A percentile compares a stretch with the other conserved stretches of the same genome.
Evolutionary conservation across 1,140 invertebrate species (phyloP).

Genomic region (Belonocnema kinseyi): DNA sequence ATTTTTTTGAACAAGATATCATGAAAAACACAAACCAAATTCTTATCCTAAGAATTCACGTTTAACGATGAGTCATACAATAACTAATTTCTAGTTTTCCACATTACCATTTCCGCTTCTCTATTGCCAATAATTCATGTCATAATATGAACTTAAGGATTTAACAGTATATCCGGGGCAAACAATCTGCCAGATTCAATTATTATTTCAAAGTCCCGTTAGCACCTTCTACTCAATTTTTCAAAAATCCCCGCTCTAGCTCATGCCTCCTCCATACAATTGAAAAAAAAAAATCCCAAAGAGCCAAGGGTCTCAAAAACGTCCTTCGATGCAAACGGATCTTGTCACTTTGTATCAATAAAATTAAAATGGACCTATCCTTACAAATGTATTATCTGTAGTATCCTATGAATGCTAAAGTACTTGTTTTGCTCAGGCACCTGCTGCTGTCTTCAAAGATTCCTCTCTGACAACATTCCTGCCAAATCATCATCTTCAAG

Average conservation of each 20-base stretch:
- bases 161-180: constrained; percentile 54
- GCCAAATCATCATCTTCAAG: neutral
- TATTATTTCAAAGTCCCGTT: constrained; percentile 53
- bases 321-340: constrained; percentile 49
- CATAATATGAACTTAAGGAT: constrained; percentile 55
- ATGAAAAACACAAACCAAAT: constrained; percentile 65
- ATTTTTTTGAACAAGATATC: constrained; percentile 58
- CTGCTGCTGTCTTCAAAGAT: constrained; percentile 60
- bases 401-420: constrained; percentile 60
- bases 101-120: constrained; percentile 39
- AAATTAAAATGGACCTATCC: constrained; percentile 60
- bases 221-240: constrained; percentile 46
- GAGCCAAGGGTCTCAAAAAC: neutral
- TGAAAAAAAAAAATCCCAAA: neutral
- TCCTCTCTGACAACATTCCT: constrained; percentile 38
- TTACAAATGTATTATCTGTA: constrained; percentile 52
- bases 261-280: neutral
- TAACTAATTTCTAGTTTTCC: constrained; percentile 39
- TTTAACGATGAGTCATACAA: constrained; percentile 52
- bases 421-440: constrained; percentile 59
- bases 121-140: constrained; percentile 46
- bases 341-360: constrained; percentile 56
- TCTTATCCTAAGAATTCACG: constrained; percentile 57
- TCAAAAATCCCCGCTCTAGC: neutral
- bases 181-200: constrained; percentile 49